Evolutionary conservation across 2,797 vertebrate genomes (phyloP).

Genomic region (Pristis pectinata): DNA sequence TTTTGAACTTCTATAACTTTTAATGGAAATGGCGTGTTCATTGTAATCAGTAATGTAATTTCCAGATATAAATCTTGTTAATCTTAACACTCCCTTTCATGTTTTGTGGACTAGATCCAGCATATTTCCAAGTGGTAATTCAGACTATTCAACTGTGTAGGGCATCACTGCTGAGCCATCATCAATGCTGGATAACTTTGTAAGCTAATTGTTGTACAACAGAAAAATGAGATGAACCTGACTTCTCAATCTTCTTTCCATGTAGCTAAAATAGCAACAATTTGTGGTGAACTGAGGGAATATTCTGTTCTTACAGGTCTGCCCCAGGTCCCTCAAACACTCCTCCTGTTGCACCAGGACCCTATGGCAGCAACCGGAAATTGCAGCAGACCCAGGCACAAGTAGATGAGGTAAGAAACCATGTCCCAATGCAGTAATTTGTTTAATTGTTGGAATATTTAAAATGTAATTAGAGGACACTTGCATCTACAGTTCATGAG

Average conservation of each 20-base stretch:
- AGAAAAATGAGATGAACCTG: too few relatives aligned
- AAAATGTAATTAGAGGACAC: neutral
- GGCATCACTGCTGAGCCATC: neutral
- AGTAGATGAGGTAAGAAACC: slow-evolving; percentile 32
- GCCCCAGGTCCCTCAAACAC: neutral
- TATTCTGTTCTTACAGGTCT: neutral
- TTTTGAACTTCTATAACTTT: neutral
- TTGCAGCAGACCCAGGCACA: slow-evolving; percentile 32
- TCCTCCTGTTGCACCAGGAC: neutral
- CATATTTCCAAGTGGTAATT: neutral
- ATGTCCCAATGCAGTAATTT: neutral
- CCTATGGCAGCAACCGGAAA: slow-evolving; percentile 35
- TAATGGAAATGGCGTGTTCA: neutral
- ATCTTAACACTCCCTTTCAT: too few relatives aligned
- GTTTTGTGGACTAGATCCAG: too few relatives aligned
- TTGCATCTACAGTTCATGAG: neutral
- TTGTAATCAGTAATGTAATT: neutral
- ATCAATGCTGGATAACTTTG: neutral
- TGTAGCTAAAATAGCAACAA: neutral
- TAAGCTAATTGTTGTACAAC: neutral
- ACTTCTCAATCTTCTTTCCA: neutral
- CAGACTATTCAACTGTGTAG: neutral
- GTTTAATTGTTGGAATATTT: neutral
- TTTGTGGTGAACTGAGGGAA: too few relatives aligned
- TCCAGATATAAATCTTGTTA: neutral